Percentiles rank a stretch among this genome's conserved stretches.
Evolutionary conservation across 2,113 vertebrate species (phyloP).

Genomic region (Catharus minimus): DNA sequence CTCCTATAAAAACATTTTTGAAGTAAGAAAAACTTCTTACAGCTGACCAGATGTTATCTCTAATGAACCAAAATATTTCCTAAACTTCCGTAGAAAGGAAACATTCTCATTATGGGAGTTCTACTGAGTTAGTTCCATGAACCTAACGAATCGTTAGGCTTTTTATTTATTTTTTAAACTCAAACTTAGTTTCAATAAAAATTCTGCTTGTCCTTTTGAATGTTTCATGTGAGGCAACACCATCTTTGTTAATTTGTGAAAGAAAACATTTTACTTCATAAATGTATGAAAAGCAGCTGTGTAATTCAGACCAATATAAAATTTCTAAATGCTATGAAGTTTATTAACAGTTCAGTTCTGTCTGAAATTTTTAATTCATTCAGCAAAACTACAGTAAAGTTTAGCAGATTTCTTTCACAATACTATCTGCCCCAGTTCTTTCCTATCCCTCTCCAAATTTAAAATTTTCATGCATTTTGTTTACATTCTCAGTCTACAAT

Average conservation of each 20-base stretch:
- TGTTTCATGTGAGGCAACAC: neutral
- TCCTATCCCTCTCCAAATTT: neutral
- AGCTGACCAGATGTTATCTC: constrained; percentile 23
- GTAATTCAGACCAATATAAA: neutral
- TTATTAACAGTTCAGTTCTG: neutral
- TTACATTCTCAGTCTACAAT: neutral
- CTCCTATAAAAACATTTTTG: constrained; percentile 9
- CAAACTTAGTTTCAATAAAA: neutral
- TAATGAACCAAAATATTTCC: constrained; percentile 8
- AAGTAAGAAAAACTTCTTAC: constrained; percentile 21
- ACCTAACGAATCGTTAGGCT: neutral
- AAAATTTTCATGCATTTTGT: neutral
- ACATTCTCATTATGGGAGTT: neutral
- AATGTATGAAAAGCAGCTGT: neutral
- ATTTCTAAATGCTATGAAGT: neutral
- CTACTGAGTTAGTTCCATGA: neutral
- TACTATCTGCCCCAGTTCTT: neutral
- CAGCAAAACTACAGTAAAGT: neutral
- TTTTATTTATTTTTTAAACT: neutral
- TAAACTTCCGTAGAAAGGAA: neutral
- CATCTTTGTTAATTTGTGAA: neutral
- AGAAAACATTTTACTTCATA: neutral
- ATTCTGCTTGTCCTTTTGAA: neutral
- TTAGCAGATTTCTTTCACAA: neutral
- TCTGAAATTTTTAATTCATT: neutral